Evolutionary conservation across 2,797 vertebrate species (phyloP).

Genomic region (Antrozous pallidus): DNA sequence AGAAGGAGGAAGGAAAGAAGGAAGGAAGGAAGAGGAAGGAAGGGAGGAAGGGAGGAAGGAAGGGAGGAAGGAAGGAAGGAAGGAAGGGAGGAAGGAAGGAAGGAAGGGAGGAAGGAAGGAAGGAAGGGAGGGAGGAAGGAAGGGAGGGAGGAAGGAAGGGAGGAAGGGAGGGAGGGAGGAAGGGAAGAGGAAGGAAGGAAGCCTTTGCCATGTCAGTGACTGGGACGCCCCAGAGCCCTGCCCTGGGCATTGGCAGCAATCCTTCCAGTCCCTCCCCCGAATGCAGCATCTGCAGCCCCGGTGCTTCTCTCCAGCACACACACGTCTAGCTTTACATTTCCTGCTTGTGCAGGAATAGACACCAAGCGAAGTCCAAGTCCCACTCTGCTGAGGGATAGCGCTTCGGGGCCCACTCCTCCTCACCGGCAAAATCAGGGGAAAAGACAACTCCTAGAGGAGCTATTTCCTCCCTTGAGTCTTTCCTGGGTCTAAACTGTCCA

Average conservation of each 20-base stretch:
- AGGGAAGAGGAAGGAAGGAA: background rate
- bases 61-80: too few relatives aligned
- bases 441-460: background rate
- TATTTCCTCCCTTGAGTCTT: background rate
- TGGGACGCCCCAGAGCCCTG: background rate
- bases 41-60: too few relatives aligned
- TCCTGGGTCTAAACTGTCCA: background rate
- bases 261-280: background rate
- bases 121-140: too few relatives aligned
- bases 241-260: rapidly evolving
- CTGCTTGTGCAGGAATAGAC: background rate
- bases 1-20: too few relatives aligned
- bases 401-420: background rate
- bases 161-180: too few relatives aligned
- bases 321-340: background rate
- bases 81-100: too few relatives aligned
- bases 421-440: background rate
- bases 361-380: background rate
- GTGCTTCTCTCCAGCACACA: background rate
- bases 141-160: too few relatives aligned
- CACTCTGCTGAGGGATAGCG: too few relatives aligned
- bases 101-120: too few relatives aligned
- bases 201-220: background rate
- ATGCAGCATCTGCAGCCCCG: too few relatives aligned
- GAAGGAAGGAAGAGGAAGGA: too few relatives aligned